Percentiles rank a stretch among this genome's conserved stretches.
These are phyloP conservation scores for Sciurus niger DNA, from an alignment of 2,113 vertebrate genomes.

Conservation along the genomic window DNA sequence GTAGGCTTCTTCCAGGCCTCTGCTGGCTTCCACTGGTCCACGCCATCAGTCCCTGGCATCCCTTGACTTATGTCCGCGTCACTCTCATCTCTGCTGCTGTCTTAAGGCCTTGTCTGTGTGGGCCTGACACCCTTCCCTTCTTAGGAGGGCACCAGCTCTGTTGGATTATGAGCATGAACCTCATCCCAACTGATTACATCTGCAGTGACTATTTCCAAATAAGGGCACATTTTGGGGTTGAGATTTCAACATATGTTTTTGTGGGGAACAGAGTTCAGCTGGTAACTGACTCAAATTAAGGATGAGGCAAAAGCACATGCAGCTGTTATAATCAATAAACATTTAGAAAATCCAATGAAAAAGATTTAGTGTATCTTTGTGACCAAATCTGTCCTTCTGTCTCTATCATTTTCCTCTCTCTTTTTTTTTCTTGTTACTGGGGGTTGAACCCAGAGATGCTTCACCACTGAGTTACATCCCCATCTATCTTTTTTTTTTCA, in stretches of 20 bases:
- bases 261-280: neutral
- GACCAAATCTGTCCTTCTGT: neutral
- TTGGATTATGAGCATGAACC: too few relatives aligned
- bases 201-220: neutral
- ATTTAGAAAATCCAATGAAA: neutral
- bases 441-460: neutral
- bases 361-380: neutral
- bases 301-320: neutral
- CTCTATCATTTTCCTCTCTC: too few relatives aligned
- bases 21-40: too few relatives aligned
- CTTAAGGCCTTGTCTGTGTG: accelerated
- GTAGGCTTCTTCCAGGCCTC: neutral
- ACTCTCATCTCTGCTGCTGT: too few relatives aligned
- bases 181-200: neutral
- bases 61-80: neutral
- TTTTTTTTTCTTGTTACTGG: neutral
- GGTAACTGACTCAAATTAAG: neutral
- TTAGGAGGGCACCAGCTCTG: neutral
- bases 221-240: neutral
- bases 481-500: too few relatives aligned
- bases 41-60: accelerated
- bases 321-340: neutral
- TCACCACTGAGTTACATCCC: neutral
- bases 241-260: neutral
- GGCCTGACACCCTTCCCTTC: too few relatives aligned